phyloP scores from a whole-genome alignment of 1,140 invertebrate species.

The Heliconius hewitsoni region DNA sequence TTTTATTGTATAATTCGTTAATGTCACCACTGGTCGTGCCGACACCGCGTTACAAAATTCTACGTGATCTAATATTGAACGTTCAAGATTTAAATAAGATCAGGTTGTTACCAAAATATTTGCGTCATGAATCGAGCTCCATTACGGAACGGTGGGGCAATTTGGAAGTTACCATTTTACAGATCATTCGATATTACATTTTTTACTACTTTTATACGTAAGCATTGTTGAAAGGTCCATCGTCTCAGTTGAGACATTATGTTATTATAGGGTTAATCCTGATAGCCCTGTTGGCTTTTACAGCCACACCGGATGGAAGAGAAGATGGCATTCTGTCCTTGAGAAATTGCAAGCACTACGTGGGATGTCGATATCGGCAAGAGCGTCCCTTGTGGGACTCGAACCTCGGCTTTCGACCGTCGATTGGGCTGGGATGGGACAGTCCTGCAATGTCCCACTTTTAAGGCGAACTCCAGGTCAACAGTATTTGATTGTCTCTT shows the following conservation, averaged over 20 bases:
- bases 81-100: conserved; percentile 32
- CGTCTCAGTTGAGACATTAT: not conserved
- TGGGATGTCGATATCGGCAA: too few relatives aligned
- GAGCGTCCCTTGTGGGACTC: too few relatives aligned
- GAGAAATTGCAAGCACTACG: too few relatives aligned
- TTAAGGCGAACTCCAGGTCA: not conserved
- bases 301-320: too few relatives aligned
- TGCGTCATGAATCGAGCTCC: conserved; percentile 25
- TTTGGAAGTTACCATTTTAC: not conserved
- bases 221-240: not conserved
- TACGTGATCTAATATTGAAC: conserved; percentile 38
- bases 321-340: too few relatives aligned
- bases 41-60: conserved; percentile 24
- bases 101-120: conserved; percentile 37
- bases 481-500: not conserved
- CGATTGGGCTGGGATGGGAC: too few relatives aligned
- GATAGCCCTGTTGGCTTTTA: too few relatives aligned
- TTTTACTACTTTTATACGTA: not conserved
- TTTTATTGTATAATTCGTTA: conserved; percentile 34
- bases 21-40: conserved; percentile 35
- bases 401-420: too few relatives aligned
- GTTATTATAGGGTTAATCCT: not conserved
- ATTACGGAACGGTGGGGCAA: conserved; percentile 21
- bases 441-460: not conserved
- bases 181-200: not conserved